Evolutionary conservation across 2,888 invertebrate genomes (phyloP).

Genomic region (Heteromyza rotundicornis): DNA sequence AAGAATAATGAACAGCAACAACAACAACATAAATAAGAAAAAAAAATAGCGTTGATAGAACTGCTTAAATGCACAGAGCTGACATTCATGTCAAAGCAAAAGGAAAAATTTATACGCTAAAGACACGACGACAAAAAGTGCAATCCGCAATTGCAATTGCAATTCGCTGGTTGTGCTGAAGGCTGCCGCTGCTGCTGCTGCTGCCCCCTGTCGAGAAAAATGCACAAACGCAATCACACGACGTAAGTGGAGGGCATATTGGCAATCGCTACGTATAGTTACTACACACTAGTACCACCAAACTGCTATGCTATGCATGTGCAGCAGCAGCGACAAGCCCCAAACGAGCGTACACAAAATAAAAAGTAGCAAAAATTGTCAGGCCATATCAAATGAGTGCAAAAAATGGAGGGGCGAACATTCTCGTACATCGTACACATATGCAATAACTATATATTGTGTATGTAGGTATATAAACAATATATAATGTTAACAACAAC

Average conservation of each 20-base stretch:
- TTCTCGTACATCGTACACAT: too few species aligned
- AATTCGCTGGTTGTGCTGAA: slow-evolving; percentile 7
- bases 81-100: slow-evolving; percentile 56
- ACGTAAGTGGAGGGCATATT: neutral
- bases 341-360: neutral
- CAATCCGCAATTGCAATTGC: slow-evolving; percentile 10
- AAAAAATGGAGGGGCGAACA: neutral
- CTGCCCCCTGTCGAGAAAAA: slow-evolving; percentile 24
- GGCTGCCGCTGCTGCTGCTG: neutral
- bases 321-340: neutral
- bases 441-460: too few species aligned
- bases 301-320: too few species aligned
- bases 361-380: slow-evolving; percentile 16
- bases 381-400: slow-evolving; percentile 15
- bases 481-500: too few species aligned
- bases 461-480: too few species aligned
- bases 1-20: slow-evolving; percentile 22
- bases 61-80: slow-evolving; percentile 54
- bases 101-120: slow-evolving; percentile 44
- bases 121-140: slow-evolving; percentile 35
- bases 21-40: slow-evolving; percentile 24
- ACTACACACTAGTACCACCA: too few species aligned
- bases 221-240: slow-evolving; percentile 11
- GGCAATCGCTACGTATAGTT: neutral
- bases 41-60: slow-evolving; percentile 48